Base-by-base conservation (phyloP, 1,140 invertebrate species). In the Formica exsecta region DNA sequence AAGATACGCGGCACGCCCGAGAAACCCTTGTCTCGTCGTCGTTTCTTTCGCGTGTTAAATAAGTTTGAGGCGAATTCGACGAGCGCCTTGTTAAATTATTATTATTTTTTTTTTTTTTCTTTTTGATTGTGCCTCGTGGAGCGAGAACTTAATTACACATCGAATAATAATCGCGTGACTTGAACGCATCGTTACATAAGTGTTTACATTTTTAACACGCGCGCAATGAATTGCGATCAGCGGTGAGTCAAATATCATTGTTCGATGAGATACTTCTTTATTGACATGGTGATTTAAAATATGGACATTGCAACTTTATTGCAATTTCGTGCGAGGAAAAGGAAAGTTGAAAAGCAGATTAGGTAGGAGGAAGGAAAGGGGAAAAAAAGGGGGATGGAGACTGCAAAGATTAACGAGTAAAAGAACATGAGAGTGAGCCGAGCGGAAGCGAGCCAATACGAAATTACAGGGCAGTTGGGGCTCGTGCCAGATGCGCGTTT, bases 401-500 rank as follows among this genome's bases (percentile, higher is more conserved):
- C 32, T 90, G 66, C 86, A 64, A 79, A 64, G 86, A 36, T 44
- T 65, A 87, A 79, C 74, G 87, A 84, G 76, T 65, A 86, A 86
- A 62, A 87, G 29, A 73, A 59, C 70, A 87, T 75, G 71, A 66
- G 54, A 75, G 73, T 64, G 75, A 74, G 22, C 29, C 25, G 64
- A 91, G 87, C 88, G 86, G 84, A 91, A 90, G 89, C 84, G 84
- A 91, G 89, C 89, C 79, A 89, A 91, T 90, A 86, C 75, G 87
- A 91, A 88, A 92, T 86, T 87, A 92, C 89, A 93, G 91, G 94
- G 94, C 94, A 95, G 95, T 93, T 97, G 97, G 97, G 97, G 97
- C 97, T 96, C 98, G 98, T 98, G 97, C 98, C 98, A 99, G 98
- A 97, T 97, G 97, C 98, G 98, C 97, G 97, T 99, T 99, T 99